Percentiles rank a stretch among this genome's conserved stretches.
Conservation (phyloP, 2,113 vertebrate species). For the Bos javanicus region DNA sequence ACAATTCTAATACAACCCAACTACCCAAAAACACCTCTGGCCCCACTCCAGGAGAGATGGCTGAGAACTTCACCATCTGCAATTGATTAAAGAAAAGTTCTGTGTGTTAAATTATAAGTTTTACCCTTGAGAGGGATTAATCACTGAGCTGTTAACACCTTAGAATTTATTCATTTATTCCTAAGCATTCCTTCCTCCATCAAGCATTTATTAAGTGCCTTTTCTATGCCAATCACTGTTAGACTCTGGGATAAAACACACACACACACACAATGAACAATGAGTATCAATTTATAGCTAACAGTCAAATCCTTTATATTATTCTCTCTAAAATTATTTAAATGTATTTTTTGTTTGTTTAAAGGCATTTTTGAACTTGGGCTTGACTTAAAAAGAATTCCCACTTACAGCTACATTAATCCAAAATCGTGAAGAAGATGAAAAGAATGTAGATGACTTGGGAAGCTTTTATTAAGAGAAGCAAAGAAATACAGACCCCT, state of each 20-base stretch:
- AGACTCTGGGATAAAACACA: neutral
- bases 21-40: neutral
- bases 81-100: neutral
- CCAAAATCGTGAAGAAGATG: neutral
- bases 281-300: conserved; percentile 19
- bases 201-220: neutral
- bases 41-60: neutral
- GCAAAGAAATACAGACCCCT: neutral
- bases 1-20: neutral
- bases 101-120: neutral
- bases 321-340: conserved; percentile 34
- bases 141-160: neutral
- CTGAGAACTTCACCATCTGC: neutral
- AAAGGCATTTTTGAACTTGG: conserved; percentile 20
- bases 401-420: neutral
- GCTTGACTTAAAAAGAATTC: neutral
- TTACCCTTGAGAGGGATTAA: neutral
- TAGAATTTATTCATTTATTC: neutral
- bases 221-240: neutral
- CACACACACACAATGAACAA: neutral
- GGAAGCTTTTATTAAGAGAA: neutral
- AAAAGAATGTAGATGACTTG: neutral
- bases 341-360: conserved; percentile 18
- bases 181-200: neutral
- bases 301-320: neutral